Evolutionary conservation across 2,797 vertebrate species (phyloP), one percentile per base, ranked within the genome.

Genomic region (Hippoglossus hippoglossus): DNA sequence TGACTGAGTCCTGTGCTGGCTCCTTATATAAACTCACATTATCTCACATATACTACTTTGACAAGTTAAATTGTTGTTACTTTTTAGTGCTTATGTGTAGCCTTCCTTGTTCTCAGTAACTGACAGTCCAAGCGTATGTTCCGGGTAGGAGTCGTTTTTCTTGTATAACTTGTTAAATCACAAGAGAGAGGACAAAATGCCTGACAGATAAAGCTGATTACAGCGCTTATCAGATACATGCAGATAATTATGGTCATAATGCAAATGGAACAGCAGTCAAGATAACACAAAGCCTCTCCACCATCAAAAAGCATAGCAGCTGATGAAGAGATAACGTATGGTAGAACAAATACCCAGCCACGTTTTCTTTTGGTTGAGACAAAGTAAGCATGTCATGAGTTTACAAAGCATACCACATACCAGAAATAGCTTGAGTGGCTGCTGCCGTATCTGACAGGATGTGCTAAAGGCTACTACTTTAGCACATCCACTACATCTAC

Each of bases 191-290:
- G 52, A 61, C 63, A 68, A 81, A 82, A 75, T 25, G 81, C 34
- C 76, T 83, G 91, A 82, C 86, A 89, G 91, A 93, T 93, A 83
- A 87, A 89, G 79, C 83, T 82, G 90, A 93, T 93, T 90, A 91
- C 75, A 83, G 75, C 78, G 83, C 87, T 82, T 92, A 93, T 91
- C 91, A 87, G 89, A 92, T 91, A 80, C 83, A 85, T 69, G 82
- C 63, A 80, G 85, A 88, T 93, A 89, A 93, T 92, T 91, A 89
- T 73, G 68, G 79, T 81, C 55, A 62, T 89, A 89, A 90, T 85
- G 89, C 87, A 90, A 93, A 87, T 88, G 74, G 82, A 90, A 82
- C 78, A 83, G 88, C 79, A 89, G 80, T 81, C 71, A 26, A 90
- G 86, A 89, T 89, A 83, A 86, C 64, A 63, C 63, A 54, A 79